Evolutionary conservation across 2,888 invertebrate species (phyloP).

Genomic region (Nomada lathburiana): DNA sequence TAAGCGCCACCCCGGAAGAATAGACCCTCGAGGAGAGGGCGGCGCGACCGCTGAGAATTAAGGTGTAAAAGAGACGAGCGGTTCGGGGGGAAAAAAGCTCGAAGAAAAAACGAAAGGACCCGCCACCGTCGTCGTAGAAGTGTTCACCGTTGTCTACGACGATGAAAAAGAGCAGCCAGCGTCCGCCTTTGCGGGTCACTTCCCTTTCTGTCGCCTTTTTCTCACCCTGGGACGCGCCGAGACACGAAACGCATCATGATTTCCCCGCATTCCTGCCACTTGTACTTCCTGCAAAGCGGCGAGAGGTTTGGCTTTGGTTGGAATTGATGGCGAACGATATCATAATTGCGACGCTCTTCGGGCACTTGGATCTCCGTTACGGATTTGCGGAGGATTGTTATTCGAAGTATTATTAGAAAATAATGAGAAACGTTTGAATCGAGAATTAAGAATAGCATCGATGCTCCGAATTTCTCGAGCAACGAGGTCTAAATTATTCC

Average conservation of each 20-base stretch:
- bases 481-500: no score
- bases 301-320: no score
- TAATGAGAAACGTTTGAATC: no score
- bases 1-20: conserved; percentile 78
- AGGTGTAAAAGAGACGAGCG: conserved; percentile 51
- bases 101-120: conserved; percentile 35
- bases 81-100: conserved; percentile 11
- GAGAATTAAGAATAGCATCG: no score
- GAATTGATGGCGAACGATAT: no score
- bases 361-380: no score
- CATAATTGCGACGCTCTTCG: no score
- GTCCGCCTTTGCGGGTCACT: conserved; percentile 33
- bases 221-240: conserved; percentile 3
- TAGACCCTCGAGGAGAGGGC: conserved; percentile 53
- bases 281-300: background rate
- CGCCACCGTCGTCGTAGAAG: background rate
- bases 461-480: no score
- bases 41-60: conserved; percentile 40
- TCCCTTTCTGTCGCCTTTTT: background rate
- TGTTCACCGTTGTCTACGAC: background rate
- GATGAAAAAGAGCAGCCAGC: conserved; percentile 43
- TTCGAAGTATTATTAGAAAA: no score
- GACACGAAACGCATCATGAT: conserved; percentile 16
- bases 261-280: background rate
- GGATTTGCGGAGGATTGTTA: no score